Evolutionary conservation across 2,888 invertebrate genomes (phyloP), one percentile per base, ranked within the genome.

Genomic region (Drosophila macrospina): DNA sequence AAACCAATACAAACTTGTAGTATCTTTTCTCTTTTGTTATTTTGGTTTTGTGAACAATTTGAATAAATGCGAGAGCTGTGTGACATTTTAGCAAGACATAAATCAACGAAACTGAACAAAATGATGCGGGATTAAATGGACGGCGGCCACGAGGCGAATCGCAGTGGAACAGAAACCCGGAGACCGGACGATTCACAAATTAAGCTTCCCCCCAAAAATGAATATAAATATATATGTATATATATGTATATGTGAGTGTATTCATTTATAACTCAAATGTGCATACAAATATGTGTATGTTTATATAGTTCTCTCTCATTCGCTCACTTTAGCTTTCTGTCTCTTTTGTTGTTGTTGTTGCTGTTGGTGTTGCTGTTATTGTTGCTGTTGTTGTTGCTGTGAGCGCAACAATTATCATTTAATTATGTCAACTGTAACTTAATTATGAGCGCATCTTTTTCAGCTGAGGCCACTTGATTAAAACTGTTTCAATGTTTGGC

Each of bases 401-500:
- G 69, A 64, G 50, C 74, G 66, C 45, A 86, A 83, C 84, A 84
- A 88, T 89, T 88, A 86, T 88, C 75, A 85, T 85, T 88, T 85
- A 86, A 88, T 83, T 87, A 89, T 89, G 88, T 89, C 88, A 89
- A 89, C 89, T 89, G 84, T 84, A 89, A 89, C 83, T 88, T 89
- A 89, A 88, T 88, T 89, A 88, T 89, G 80, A 73, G 65, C 69
- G 65, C 72, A 77, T 75, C 76, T 80, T 67, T 84, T 84, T 66
- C 71, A 82, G 77, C 80, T 75, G 72, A 60, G 80, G 64, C 55
- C 69, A 66, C 45, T 77, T 79, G 76, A 79, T 72, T 64, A 78
- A 66, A 78, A 70, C 63, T 76, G 59, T 78, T 74, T 69, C 68
- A 66, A 59, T 57, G 20, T 62, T 69, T 61, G 52, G 64, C 69